phyloP scores from a whole-genome alignment of 2,888 invertebrate species.

The Eupeodes luniger region DNA sequence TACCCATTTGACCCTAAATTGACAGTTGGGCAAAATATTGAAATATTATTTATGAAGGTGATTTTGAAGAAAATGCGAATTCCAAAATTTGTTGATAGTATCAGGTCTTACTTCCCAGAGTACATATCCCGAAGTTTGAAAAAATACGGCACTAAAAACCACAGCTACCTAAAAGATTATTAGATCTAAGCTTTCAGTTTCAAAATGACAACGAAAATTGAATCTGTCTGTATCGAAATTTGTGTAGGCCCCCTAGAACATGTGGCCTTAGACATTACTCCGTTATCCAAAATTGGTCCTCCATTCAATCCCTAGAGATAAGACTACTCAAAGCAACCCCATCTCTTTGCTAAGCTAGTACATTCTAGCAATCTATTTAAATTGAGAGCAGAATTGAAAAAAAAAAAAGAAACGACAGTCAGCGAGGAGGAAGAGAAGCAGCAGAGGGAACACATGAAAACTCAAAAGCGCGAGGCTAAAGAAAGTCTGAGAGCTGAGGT shows the following conservation, averaged over 20 bases:
- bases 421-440: slow-evolving; percentile 18
- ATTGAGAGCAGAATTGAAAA: slow-evolving; percentile 66
- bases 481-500: slow-evolving; percentile 11
- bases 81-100: too few species aligned
- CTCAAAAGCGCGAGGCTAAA: slow-evolving; percentile 66
- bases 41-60: too few species aligned
- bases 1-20: too few species aligned
- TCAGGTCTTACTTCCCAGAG: too few species aligned
- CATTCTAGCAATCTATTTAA: slow-evolving; percentile 76
- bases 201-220: too few species aligned
- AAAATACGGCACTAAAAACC: too few species aligned
- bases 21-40: too few species aligned
- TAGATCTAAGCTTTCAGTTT: too few species aligned
- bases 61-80: too few species aligned
- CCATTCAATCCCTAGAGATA: slow-evolving; percentile 66
- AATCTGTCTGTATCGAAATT: not conserved
- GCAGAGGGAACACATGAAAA: slow-evolving; percentile 63
- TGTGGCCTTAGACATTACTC: not conserved
- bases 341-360: slow-evolving; percentile 51
- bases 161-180: too few species aligned
- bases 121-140: too few species aligned
- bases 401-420: slow-evolving; percentile 26
- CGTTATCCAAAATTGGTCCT: slow-evolving; percentile 7
- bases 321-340: slow-evolving; percentile 74
- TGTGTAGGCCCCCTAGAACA: not conserved